Evolutionary conservation across 2,888 invertebrate genomes (phyloP).

Genomic region (Sarcophaga rosellei): DNA sequence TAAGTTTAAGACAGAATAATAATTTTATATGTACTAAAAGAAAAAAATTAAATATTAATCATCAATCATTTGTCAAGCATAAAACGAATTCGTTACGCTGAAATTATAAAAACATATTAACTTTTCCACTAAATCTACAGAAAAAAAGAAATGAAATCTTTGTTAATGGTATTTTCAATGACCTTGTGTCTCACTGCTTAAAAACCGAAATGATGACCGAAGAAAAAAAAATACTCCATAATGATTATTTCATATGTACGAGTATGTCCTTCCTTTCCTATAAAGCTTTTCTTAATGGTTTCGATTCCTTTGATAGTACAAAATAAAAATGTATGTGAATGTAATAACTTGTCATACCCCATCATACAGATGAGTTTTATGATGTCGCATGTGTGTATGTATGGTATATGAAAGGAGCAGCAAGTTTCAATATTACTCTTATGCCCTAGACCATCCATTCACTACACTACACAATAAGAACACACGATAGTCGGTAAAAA

Average conservation of each 20-base stretch:
- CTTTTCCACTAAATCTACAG: slow-evolving; percentile 56
- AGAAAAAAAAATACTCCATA: slow-evolving; percentile 23
- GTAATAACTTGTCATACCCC: slow-evolving; percentile 32
- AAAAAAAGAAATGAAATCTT: slow-evolving; percentile 62
- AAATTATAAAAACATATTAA: slow-evolving; percentile 73
- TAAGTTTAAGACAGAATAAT: too few relatives aligned
- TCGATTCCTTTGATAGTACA: not conserved
- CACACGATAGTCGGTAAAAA: slow-evolving; percentile 1
- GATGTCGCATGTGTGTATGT: not conserved
- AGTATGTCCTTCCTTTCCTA: not conserved
- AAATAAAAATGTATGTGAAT: not conserved
- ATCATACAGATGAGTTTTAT: slow-evolving; percentile 26
- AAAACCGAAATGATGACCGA: slow-evolving; percentile 22
- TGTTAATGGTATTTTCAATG: slow-evolving; percentile 74
- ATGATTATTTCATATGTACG: slow-evolving; percentile 34
- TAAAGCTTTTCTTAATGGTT: slow-evolving; percentile 18
- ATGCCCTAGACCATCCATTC: not conserved
- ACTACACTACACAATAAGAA: slow-evolving; percentile 4
- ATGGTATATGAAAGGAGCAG: not conserved
- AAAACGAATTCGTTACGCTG: slow-evolving; percentile 76
- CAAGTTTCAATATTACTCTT: not conserved
- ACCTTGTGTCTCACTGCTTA: slow-evolving; percentile 74
- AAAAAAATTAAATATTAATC: slow-evolving; percentile 50
- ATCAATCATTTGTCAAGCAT: slow-evolving; percentile 78
- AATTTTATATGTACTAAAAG: not conserved